Percentiles rank a stretch among this genome's conserved stretches.
Conservation (phyloP, 2,888 invertebrate species). For the Latrodectus hesperus region DNA sequence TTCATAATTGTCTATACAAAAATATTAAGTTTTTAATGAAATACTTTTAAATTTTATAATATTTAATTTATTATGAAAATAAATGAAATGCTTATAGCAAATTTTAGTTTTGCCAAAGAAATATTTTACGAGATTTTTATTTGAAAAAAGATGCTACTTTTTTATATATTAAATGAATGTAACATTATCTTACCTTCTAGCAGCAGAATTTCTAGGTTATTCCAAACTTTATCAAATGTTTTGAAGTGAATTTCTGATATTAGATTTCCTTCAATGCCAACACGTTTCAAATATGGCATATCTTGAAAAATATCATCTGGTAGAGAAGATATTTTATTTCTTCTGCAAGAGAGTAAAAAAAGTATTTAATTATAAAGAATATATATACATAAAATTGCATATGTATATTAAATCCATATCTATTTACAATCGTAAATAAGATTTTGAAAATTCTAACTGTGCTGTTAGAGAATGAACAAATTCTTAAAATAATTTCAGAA, state of each 20-base stretch:
- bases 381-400: not conserved
- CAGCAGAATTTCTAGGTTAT: constrained; percentile 10
- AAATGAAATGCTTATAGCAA: too few relatives aligned
- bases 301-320: constrained; percentile 38
- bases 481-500: too few relatives aligned
- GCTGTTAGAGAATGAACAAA: too few relatives aligned
- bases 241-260: constrained; percentile 34
- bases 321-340: constrained; percentile 33
- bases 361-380: too few relatives aligned
- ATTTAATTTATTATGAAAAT: too few relatives aligned
- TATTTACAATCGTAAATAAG: not conserved
- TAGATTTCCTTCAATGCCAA: constrained; percentile 50
- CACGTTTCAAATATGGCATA: constrained; percentile 45
- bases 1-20: too few relatives aligned
- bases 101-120: not conserved
- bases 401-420: not conserved
- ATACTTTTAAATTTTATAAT: too few relatives aligned
- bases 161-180: too few relatives aligned
- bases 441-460: too few relatives aligned
- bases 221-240: constrained; percentile 30
- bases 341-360: constrained; percentile 14
- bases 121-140: not conserved
- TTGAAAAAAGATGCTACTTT: not conserved
- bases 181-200: constrained; percentile 29
- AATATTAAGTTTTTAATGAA: too few relatives aligned